These are phyloP conservation scores for Perdita meconis DNA, from an alignment of 2,888 invertebrate genomes.

Conservation along the genomic window DNA sequence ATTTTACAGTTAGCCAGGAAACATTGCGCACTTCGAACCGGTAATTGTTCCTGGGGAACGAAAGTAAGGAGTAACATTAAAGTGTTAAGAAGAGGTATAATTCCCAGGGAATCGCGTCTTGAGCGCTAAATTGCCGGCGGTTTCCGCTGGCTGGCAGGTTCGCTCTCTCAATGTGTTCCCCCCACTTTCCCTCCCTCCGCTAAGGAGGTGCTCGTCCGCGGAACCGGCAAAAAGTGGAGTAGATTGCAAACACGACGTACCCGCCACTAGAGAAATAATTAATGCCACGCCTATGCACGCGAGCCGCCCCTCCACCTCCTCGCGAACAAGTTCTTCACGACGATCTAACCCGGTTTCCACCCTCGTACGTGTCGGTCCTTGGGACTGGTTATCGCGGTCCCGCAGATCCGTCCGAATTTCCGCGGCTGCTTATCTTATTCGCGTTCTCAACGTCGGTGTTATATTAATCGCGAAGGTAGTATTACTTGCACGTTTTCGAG, in stretches of 20 bases:
- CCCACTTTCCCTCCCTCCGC: conserved; percentile 3
- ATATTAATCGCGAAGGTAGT: conserved; percentile 28
- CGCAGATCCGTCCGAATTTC: conserved; percentile 31
- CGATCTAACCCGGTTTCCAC: conserved; percentile 25
- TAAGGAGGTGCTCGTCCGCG: conserved; percentile 23
- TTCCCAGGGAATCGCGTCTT: neutral
- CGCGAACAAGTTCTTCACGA: conserved; percentile 14
- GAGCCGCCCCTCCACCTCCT: too few species aligned
- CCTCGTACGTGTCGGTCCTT: neutral
- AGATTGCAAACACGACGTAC: conserved; percentile 65
- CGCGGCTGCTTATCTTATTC: neutral
- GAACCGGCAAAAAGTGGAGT: conserved; percentile 61
- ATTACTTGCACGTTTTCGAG: conserved; percentile 19
- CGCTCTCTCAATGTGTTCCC: conserved; percentile 14
- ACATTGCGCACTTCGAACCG: neutral
- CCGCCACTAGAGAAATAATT: conserved; percentile 69
- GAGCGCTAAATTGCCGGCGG: conserved; percentile 19
- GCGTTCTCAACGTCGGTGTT: neutral
- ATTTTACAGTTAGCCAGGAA: too few species aligned
- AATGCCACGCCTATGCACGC: conserved; percentile 60
- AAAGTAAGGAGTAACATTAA: conserved; percentile 20
- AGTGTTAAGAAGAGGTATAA: conserved; percentile 15
- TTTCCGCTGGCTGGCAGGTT: conserved; percentile 19
- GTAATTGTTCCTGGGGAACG: conserved; percentile 5
- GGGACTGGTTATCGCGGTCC: neutral